A percentile compares a stretch with the other conserved stretches of the same genome.
Conservation (phyloP, 2,888 invertebrate genomes). For the Lasioglossum marginatum region DNA sequence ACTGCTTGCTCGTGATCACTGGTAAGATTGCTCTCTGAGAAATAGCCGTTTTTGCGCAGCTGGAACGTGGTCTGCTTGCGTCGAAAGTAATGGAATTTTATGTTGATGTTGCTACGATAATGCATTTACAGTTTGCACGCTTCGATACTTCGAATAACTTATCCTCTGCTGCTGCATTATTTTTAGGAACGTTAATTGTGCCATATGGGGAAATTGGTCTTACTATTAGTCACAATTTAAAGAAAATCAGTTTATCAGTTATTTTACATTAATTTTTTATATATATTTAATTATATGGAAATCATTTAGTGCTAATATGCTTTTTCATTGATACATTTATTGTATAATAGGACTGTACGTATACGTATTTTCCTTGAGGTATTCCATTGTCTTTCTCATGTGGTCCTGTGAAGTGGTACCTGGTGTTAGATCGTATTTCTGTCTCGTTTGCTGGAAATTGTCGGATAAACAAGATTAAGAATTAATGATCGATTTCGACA, state of each 20-base stretch:
- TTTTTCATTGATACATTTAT: no score
- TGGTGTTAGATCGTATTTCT: neutral
- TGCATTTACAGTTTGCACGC: no score
- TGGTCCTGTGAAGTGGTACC: neutral
- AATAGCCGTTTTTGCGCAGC: neutral
- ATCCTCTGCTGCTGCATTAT: neutral
- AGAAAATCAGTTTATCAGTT: no score
- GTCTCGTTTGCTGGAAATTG: neutral
- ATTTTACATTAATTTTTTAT: no score
- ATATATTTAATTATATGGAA: no score
- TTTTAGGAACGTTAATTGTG: neutral
- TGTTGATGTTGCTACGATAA: neutral
- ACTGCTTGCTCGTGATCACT: constrained; percentile 8
- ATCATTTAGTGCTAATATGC: no score
- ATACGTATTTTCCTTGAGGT: neutral
- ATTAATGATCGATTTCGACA: neutral
- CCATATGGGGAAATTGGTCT: no score
- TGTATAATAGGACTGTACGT: no score
- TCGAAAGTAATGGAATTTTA: neutral
- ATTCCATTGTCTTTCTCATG: neutral
- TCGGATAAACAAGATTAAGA: neutral
- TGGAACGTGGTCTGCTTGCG: neutral
- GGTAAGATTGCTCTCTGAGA: constrained; percentile 14
- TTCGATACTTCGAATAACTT: no score
- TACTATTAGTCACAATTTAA: no score